phyloP scores from a whole-genome alignment of 2,888 invertebrate species.

The Acrocera orbiculus region DNA sequence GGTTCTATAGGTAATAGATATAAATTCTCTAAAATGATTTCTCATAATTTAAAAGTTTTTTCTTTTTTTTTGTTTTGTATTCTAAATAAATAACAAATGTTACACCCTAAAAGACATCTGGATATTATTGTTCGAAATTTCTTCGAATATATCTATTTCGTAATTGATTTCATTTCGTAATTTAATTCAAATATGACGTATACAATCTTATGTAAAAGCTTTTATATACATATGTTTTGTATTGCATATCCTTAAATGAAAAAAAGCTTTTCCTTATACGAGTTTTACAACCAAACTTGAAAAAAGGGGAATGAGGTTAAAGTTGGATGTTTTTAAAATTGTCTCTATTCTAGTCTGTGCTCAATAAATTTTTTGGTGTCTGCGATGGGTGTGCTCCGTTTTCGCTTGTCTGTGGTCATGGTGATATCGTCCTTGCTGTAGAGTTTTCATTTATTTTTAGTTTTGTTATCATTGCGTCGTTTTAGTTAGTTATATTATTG shows the following conservation, averaged over 20 bases:
- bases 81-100: too few species aligned
- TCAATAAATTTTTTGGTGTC: constrained; percentile 15
- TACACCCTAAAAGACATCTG: too few species aligned
- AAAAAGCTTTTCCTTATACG: not conserved
- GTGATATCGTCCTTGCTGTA: constrained; percentile 11
- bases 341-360: not conserved
- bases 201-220: not conserved
- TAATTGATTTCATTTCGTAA: too few species aligned
- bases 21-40: too few species aligned
- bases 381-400: constrained; percentile 14
- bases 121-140: too few species aligned
- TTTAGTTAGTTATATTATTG: constrained; percentile 4
- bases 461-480: not conserved
- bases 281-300: not conserved
- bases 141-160: too few species aligned
- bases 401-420: constrained; percentile 22
- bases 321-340: not conserved
- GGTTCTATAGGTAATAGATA: too few species aligned
- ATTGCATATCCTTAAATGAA: constrained; percentile 1
- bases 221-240: not conserved
- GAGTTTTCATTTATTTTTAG: not conserved
- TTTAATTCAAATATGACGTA: too few species aligned
- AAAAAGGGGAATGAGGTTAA: not conserved
- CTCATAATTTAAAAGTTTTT: too few species aligned
- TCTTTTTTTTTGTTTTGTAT: too few species aligned